Conservation (phyloP, 92 coral and sea anemone genomes). For the Anthopleura xanthogrammica region DNA sequence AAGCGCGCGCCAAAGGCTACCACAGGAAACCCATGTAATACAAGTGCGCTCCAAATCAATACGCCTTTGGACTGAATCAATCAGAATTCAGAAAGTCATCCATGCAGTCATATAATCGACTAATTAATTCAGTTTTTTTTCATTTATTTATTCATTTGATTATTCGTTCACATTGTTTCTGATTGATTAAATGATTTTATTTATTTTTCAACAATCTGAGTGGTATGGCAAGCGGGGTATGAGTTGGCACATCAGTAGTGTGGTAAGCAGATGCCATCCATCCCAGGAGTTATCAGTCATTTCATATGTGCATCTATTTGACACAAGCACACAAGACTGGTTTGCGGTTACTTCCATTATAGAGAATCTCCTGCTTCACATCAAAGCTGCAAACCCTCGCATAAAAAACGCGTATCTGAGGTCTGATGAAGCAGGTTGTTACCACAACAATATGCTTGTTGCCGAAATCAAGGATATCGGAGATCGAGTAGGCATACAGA, state of each 20-base stretch:
- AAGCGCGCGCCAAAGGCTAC: too few relatives aligned
- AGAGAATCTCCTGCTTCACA: constrained; percentile 50
- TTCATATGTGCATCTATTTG: constrained; percentile 67
- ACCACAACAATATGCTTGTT: constrained; percentile 62
- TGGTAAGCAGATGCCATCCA: constrained; percentile 4
- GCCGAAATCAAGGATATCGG: constrained; percentile 63
- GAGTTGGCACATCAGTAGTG: constrained; percentile 74
- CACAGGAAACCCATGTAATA: too few relatives aligned
- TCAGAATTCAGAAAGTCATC: too few relatives aligned
- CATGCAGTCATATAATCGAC: too few relatives aligned
- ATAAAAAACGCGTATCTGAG: constrained; percentile 21
- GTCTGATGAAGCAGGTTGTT: constrained; percentile 78
- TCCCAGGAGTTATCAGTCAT: constrained; percentile 32
- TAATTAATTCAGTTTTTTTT: too few relatives aligned
- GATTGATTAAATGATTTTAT: too few relatives aligned
- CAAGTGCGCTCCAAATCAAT: too few relatives aligned
- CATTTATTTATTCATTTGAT: too few relatives aligned
- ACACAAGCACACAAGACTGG: constrained; percentile 75
- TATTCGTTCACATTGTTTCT: too few relatives aligned
- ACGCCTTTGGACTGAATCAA: too few relatives aligned
- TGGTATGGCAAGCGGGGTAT: constrained; percentile 74
- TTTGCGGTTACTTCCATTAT: constrained; percentile 66
- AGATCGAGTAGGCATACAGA: constrained; percentile 47
- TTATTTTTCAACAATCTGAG: constrained; percentile 39
- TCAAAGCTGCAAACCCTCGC: constrained; percentile 51